phyloP scores from a whole-genome alignment of 2,797 vertebrate species.

The Sebastes vulpes region DNA sequence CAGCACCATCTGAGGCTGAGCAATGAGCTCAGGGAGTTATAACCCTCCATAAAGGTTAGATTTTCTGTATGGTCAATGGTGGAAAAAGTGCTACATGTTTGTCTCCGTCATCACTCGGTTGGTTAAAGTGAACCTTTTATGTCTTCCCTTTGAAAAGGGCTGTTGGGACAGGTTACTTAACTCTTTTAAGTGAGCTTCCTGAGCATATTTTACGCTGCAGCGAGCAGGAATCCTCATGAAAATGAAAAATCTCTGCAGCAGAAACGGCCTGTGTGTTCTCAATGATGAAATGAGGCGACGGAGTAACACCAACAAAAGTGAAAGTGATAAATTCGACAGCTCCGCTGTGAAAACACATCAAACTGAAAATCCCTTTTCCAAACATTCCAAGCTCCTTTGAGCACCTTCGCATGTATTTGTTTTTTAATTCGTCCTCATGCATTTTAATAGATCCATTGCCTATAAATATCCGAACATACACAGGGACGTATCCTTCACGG shows the following conservation, averaged over 20 bases:
- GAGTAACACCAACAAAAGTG: constrained; percentile 75
- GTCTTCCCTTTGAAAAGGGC: constrained; percentile 42
- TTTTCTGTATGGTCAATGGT: constrained; percentile 22
- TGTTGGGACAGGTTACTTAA: constrained; percentile 31
- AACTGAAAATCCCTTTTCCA: constrained; percentile 74
- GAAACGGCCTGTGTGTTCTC: constrained; percentile 67
- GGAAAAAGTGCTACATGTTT: constrained; percentile 41
- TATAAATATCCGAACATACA: constrained; percentile 83
- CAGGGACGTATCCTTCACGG: constrained; percentile 69
- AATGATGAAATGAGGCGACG: constrained; percentile 70
- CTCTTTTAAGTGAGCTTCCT: constrained; percentile 41
- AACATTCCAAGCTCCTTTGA: constrained; percentile 77
- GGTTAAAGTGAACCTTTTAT: constrained; percentile 49
- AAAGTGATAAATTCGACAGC: constrained; percentile 83
- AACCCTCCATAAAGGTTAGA: constrained; percentile 31
- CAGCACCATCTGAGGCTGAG: constrained; percentile 46
- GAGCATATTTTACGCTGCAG: constrained; percentile 45
- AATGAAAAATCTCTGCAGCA: constrained; percentile 56
- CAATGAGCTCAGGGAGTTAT: constrained; percentile 45
- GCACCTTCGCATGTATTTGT: constrained; percentile 79
- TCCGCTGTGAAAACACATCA: constrained; percentile 81
- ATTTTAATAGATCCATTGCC: constrained; percentile 86
- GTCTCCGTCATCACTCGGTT: constrained; percentile 52
- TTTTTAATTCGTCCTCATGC: constrained; percentile 84
- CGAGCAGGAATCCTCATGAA: constrained; percentile 45